Base-by-base conservation (phyloP, 92 coral and sea anemone genomes). In the Desmophyllum pertusum region DNA sequence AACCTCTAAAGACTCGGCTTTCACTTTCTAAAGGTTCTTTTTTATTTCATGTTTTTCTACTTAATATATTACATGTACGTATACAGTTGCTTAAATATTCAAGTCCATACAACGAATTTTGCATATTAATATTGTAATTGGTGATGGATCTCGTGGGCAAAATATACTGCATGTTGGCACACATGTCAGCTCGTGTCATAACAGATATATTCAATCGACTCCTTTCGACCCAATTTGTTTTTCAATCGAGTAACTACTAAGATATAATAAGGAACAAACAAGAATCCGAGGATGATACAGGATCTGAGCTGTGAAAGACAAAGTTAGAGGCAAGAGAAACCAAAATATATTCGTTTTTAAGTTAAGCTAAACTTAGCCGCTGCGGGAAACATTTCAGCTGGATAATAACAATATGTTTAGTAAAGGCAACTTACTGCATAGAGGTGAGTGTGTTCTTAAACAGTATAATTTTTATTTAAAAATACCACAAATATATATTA, bases 121-220 rank as follows among this genome's bases (percentile, higher is more conserved):
- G 80, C 80, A 76, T 76, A 76, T n/a, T 46, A 39, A 72, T 72
- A n/a, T n/a, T n/a, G n/a, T 15, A 75, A 53, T 75, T 53, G 62
- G 19, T 45, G 27, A 25, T 50, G 63, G 30, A 36, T 23, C 33
- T 52, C 23, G 14, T 1, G 53, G 65, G 17, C 66, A 76, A 10
- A 21, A 4, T 23, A 35, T 5, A 27, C 53, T 41, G 77, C 33
- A n/a, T 25, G 21, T 68, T 72, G 57, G n/a, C 37, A 40, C 30
- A 76, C 4, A 43, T 27, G 77, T 19, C 77, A 33, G 59, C 4
- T 43, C 18, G 29, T 43, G 18, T 31, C 3, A 17, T 39, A 42
- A 73, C 13, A n/a, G 40, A 33, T 73, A 27, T 25, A 45, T 46
- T 73, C n/a, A 48, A n/a, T 41, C 65, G 27, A 17, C 73, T 65